Base-by-base conservation (phyloP, 2,113 vertebrate species). In the Mormoops blainvillei region DNA sequence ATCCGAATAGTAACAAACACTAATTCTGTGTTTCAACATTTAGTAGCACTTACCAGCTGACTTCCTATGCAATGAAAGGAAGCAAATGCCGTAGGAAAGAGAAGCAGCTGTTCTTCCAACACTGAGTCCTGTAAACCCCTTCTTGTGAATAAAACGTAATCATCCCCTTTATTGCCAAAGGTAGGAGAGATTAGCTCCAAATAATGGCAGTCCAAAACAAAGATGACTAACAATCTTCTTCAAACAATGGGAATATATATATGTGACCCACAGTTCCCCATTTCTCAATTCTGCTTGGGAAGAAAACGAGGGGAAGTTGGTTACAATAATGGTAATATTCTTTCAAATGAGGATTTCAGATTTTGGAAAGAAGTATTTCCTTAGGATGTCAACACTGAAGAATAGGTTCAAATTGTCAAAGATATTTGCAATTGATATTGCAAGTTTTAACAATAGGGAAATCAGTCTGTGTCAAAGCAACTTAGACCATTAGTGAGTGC, bases 161-260 rank as follows among this genome's bases (percentile, higher is more conserved):
- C 98, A 98, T 98, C 96, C 91, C 89, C 95, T 98, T 98, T 98
- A 98, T 98, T 98, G 98, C 97, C 97, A 97, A 98, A 98, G 95
- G 97, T 98, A 98, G 94, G 97, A 93, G 92, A 85, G 87, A 96
- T 88, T 95, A 91, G 97, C 95, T 97, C 93, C 90, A 98, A 98
- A 98, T 97, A 98, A 98, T 94, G 97, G 97, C 93, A 98, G 97
- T 97, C 95, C 97, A 94, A 98, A 97, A 97, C 98, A 97, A 98
- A 98, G 94, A 96, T 97, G 97, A 96, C 97, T 96, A 98, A 97
- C 96, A 98, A 97, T 68, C 58, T 89, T 52, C 95, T 97, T 97
- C 94, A 97, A 91, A 94, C 80, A 97, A 92, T 22, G 28, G 74
- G 28, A 56, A 54, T 80, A 73, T 41, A 43, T 94, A 80, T 93